phyloP scores from a whole-genome alignment of 2,888 invertebrate species.

The Caenorhabditis panamensis region DNA sequence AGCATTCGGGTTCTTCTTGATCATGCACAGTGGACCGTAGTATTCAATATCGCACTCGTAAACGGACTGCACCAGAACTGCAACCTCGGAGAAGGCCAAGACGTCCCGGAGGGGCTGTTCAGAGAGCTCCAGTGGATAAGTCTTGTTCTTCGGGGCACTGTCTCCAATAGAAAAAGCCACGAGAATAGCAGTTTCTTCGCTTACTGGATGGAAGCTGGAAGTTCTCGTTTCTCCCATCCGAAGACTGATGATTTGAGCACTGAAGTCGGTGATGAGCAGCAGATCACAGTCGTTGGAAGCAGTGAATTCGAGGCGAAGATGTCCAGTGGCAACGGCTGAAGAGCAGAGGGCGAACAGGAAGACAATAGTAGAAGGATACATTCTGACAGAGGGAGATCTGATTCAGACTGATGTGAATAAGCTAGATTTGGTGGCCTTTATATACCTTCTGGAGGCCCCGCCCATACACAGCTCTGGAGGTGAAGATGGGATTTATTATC shows the following conservation, averaged over 20 bases:
- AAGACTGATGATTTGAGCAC: conserved; percentile 8
- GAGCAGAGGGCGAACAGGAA: conserved; percentile 14
- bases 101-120: not conserved
- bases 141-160: not conserved
- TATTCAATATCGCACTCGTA: conserved; percentile 30
- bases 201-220: conserved; percentile 28
- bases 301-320: conserved; percentile 34
- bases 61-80: conserved; percentile 7
- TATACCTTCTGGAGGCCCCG: not conserved
- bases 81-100: not conserved
- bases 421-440: not conserved
- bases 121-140: not conserved
- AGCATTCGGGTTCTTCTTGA: not conserved
- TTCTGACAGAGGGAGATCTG: conserved; percentile 1
- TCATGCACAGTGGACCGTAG: conserved; percentile 6
- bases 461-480: not conserved
- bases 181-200: not conserved
- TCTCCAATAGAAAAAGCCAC: not conserved
- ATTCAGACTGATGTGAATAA: not conserved
- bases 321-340: conserved; percentile 17
- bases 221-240: conserved; percentile 17
- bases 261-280: conserved; percentile 5
- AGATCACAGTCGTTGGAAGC: conserved; percentile 19
- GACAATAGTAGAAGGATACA: conserved; percentile 7
- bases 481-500: conserved; percentile 12